Percentiles rank a stretch among this genome's conserved stretches.
phyloP scores from a whole-genome alignment of 2,888 invertebrate genomes.

The Heliconius erato region DNA sequence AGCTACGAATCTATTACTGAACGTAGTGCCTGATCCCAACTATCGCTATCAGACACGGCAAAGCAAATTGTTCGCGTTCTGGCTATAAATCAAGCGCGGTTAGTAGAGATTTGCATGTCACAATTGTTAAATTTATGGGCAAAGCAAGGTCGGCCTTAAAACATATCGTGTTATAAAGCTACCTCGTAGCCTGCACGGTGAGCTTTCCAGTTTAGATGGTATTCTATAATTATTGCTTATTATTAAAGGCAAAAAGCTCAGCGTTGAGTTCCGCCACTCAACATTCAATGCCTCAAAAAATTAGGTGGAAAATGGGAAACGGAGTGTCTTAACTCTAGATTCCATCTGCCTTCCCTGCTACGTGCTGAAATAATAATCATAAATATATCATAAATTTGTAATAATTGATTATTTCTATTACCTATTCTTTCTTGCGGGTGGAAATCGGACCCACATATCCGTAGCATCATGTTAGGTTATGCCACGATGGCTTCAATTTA shows the following conservation, averaged over 20 bases:
- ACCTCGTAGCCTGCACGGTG: conserved; percentile 44
- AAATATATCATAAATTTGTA: no score
- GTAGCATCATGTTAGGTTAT: no score
- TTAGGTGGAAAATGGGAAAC: no score
- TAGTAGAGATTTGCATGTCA: conserved; percentile 80
- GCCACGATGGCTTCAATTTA: no score
- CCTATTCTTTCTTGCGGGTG: neutral
- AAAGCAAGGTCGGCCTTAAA: conserved; percentile 70
- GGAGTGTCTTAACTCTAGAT: no score
- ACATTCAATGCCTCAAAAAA: no score
- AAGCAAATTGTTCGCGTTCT: conserved; percentile 64
- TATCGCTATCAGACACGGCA: conserved; percentile 55
- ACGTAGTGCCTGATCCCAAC: conserved; percentile 53
- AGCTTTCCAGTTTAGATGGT: conserved; percentile 16
- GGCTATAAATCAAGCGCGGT: conserved; percentile 74
- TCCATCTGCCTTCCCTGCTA: no score
- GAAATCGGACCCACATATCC: no score
- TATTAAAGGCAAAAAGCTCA: neutral
- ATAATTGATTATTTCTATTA: neutral
- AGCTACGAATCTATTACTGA: conserved; percentile 51
- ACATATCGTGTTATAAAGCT: conserved; percentile 55
- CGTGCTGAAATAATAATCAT: no score
- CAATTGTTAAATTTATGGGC: conserved; percentile 74
- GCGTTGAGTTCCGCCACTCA: no score
- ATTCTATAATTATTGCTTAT: neutral